phyloP scores from a whole-genome alignment of 1,140 invertebrate species.

The Cryptotermes secundus region DNA sequence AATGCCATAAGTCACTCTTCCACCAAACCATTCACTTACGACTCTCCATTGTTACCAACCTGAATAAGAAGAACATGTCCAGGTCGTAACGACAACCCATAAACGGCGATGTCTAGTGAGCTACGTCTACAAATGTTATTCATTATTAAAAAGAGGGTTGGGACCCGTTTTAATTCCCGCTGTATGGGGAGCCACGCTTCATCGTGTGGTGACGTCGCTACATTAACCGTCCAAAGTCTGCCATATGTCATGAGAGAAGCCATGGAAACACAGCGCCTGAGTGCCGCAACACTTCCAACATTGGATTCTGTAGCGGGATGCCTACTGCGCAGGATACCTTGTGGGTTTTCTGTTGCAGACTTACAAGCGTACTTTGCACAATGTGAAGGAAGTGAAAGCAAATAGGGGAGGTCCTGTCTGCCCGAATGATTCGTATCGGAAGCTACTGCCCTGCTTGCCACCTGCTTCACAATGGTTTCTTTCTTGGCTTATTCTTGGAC shows the following conservation, averaged over 20 bases:
- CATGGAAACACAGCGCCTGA: neutral
- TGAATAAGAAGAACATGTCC: neutral
- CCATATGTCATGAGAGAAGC: neutral
- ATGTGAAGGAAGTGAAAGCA: too few species aligned
- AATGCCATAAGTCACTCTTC: neutral
- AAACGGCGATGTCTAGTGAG: neutral
- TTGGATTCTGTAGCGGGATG: neutral
- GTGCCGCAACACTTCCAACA: neutral
- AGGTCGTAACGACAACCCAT: neutral
- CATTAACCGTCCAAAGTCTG: neutral
- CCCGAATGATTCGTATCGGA: too few species aligned
- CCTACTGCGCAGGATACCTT: neutral
- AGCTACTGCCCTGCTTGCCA: too few species aligned
- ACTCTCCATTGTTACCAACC: neutral
- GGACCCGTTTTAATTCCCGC: slow-evolving; percentile 8
- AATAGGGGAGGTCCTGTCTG: too few species aligned
- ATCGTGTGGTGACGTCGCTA: neutral
- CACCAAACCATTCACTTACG: neutral
- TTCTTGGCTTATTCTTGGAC: too few species aligned
- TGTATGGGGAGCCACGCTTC: neutral
- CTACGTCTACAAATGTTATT: neutral
- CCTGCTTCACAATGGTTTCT: too few species aligned
- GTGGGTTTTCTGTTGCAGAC: too few species aligned
- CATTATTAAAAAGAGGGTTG: slow-evolving; percentile 14
- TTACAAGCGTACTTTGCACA: too few species aligned